Conservation (phyloP, 2,113 vertebrate species). For the Rafetus swinhoei region DNA sequence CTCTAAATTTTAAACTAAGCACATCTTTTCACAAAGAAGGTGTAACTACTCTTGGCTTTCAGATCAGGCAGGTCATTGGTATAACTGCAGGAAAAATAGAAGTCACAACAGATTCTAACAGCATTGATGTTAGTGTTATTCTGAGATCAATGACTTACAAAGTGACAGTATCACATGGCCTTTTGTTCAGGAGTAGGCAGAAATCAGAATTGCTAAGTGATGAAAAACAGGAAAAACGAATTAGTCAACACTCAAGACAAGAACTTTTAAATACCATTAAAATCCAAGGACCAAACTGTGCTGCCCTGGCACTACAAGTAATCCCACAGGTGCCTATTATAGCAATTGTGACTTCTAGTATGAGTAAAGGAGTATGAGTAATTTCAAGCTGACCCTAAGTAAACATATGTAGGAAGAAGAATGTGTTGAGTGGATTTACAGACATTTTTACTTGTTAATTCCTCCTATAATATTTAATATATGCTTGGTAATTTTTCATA, state of each 20-base stretch:
- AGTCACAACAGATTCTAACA: neutral
- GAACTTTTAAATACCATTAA: neutral
- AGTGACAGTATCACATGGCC: neutral
- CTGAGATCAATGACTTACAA: neutral
- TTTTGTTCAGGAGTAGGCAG: neutral
- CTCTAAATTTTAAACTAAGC: neutral
- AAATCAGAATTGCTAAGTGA: neutral
- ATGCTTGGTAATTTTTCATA: neutral
- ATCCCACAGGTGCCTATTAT: neutral
- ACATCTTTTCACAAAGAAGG: neutral
- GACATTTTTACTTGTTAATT: neutral
- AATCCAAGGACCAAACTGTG: neutral
- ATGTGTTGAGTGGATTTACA: fast-evolving
- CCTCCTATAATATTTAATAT: neutral
- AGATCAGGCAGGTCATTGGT: neutral
- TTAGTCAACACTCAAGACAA: neutral
- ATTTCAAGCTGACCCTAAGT: neutral
- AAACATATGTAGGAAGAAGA: neutral
- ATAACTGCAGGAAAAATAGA: neutral
- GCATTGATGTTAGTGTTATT: fast-evolving
- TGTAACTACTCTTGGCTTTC: neutral
- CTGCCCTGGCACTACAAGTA: neutral
- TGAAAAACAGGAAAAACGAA: neutral
- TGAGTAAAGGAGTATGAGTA: no score
- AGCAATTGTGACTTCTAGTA: neutral